Percentiles rank a stretch among this genome's conserved stretches.
Evolutionary conservation across 2,113 vertebrate species (phyloP).

Genomic region (Sphaerodactylus townsendi): DNA sequence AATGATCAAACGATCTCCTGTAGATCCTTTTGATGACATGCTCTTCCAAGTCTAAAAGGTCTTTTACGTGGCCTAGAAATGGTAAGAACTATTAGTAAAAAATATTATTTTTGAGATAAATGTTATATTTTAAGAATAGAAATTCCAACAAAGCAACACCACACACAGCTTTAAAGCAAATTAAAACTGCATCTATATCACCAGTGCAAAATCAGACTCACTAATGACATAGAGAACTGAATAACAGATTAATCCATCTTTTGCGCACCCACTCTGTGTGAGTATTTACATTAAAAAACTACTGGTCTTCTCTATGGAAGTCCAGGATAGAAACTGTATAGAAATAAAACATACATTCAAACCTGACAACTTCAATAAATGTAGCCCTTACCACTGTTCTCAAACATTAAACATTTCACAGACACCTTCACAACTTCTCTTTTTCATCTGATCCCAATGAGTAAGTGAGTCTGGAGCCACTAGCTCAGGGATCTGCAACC

Average conservation of each 20-base stretch:
- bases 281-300: too few species aligned
- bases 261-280: too few species aligned
- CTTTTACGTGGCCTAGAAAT: background rate
- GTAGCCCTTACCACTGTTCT: background rate
- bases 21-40: background rate
- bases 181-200: background rate
- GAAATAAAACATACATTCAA: background rate
- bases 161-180: background rate
- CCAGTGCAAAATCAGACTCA: background rate
- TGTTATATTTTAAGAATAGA: background rate
- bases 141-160: background rate
- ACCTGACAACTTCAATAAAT: background rate
- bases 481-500: too few species aligned
- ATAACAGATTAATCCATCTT: too few species aligned
- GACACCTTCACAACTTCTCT: background rate
- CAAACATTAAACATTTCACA: background rate
- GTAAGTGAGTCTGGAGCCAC: too few species aligned
- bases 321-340: too few species aligned
- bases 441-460: background rate
- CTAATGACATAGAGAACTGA: background rate
- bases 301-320: too few species aligned
- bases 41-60: background rate
- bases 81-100: background rate
- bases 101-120: background rate
- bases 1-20: background rate